A percentile compares a stretch with the other conserved stretches of the same genome.
Conservation (phyloP, 1,140 invertebrate genomes). For the Drosophila varians region DNA sequence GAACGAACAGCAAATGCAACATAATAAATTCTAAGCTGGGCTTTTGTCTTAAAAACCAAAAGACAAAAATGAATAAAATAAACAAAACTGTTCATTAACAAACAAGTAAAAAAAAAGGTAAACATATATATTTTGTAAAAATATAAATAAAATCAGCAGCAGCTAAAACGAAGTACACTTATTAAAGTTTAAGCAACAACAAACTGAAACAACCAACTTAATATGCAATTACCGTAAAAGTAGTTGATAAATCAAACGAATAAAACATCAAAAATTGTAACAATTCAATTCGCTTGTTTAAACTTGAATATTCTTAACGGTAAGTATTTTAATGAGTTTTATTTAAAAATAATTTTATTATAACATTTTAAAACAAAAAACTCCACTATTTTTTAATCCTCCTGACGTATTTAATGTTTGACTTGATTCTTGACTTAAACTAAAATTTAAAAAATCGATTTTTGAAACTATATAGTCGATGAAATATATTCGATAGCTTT, state of each 20-base stretch:
- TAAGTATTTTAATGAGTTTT: neutral
- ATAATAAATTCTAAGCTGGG: conserved; percentile 70
- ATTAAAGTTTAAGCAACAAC: conserved; percentile 76
- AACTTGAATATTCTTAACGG: too few relatives aligned
- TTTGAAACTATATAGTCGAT: too few relatives aligned
- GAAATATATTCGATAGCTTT: too few relatives aligned
- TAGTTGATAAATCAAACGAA: conserved; percentile 82
- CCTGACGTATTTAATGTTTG: too few relatives aligned
- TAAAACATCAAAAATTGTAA: conserved; percentile 70
- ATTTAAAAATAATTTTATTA: too few relatives aligned
- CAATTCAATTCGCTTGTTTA: conserved; percentile 11
- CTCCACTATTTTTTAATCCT: too few relatives aligned
- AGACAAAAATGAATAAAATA: conserved; percentile 36
- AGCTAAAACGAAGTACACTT: conserved; percentile 80
- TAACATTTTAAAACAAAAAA: too few relatives aligned
- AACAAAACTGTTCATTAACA: conserved; percentile 65
- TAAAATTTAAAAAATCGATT: too few relatives aligned
- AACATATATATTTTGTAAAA: conserved; percentile 78
- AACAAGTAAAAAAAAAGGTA: conserved; percentile 55
- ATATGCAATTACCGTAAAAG: conserved; percentile 78
- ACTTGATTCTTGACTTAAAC: too few relatives aligned
- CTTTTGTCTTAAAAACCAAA: conserved; percentile 25
- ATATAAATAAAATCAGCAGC: conserved; percentile 71
- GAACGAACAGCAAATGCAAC: conserved; percentile 45
- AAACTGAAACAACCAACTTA: conserved; percentile 75